Evolutionary conservation across 2,888 invertebrate genomes (phyloP).

Genomic region (Ceriagrion tenellum): DNA sequence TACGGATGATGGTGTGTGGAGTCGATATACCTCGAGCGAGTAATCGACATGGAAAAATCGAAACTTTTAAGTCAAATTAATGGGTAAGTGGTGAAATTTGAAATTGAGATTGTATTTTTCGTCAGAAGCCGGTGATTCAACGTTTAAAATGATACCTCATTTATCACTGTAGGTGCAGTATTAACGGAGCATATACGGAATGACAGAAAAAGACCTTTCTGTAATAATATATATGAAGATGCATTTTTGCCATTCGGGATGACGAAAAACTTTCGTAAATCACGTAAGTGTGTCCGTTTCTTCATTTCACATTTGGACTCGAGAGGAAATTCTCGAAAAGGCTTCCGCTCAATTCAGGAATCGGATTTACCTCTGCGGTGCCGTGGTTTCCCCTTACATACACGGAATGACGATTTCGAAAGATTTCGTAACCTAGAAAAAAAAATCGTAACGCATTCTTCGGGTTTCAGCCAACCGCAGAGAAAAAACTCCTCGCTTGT

Average conservation of each 20-base stretch:
- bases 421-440: background rate
- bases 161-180: no score
- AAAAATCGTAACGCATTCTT: background rate
- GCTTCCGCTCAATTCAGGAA: background rate
- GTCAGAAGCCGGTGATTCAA: no score
- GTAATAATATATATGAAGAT: no score
- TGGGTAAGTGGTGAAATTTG: no score
- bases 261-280: background rate
- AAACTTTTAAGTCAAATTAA: no score
- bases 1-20: no score
- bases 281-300: background rate
- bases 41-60: no score
- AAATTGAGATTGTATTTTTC: no score
- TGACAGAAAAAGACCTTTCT: no score
- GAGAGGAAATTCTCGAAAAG: background rate
- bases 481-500: background rate
- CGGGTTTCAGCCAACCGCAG: background rate
- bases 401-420: background rate
- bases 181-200: no score
- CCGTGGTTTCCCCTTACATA: background rate
- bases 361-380: background rate
- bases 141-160: no score
- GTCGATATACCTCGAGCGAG: no score
- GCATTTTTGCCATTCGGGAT: background rate
- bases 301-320: background rate